These are phyloP conservation scores for Loxodonta africana DNA, from an alignment of 2,113 vertebrate species.

Conservation along the genomic window DNA sequence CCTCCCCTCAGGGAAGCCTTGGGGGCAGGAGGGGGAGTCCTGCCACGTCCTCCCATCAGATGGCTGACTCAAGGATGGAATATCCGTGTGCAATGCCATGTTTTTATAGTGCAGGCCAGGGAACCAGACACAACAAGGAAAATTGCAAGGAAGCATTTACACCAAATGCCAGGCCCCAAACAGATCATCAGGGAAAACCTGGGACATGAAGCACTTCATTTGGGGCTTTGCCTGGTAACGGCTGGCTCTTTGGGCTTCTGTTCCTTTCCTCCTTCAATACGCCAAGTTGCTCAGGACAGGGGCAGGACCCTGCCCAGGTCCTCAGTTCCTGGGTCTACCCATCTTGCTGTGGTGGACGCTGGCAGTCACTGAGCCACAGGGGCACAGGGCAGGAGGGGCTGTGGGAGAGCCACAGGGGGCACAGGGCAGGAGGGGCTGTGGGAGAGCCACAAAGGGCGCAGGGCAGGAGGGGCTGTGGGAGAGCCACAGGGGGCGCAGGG, in stretches of 20 bases:
- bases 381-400: neutral
- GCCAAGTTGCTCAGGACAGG: neutral
- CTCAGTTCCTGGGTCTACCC: neutral
- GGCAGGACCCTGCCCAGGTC: fast-evolving
- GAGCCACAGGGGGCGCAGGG: neutral
- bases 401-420: too few species aligned
- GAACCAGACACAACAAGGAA: neutral
- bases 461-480: neutral
- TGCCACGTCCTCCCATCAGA: constrained; percentile 8
- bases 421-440: neutral
- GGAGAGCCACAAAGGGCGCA: too few species aligned
- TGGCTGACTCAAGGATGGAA: neutral
- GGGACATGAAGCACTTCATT: fast-evolving
- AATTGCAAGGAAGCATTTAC: neutral
- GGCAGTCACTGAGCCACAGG: neutral
- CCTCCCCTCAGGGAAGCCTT: fast-evolving
- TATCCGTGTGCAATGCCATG: fast-evolving
- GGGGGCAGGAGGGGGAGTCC: neutral
- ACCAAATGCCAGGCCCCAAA: neutral
- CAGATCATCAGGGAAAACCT: neutral
- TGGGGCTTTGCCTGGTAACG: neutral
- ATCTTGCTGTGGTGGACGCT: neutral
- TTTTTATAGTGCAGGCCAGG: neutral
- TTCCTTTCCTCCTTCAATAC: too few species aligned
- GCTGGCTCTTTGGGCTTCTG: neutral